phyloP scores from a whole-genome alignment of 1,140 invertebrate genomes.

The Drosophila parabipectinata region DNA sequence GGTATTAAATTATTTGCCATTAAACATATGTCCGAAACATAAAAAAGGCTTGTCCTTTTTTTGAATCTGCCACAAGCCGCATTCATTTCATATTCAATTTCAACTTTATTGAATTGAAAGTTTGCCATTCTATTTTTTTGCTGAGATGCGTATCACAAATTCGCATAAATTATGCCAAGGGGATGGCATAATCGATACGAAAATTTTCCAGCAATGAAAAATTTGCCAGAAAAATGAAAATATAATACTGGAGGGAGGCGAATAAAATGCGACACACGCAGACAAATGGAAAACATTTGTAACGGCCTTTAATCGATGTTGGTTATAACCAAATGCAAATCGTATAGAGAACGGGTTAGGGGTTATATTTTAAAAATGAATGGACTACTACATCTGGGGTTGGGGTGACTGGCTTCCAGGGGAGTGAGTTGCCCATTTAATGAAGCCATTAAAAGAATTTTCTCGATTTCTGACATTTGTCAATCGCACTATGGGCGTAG shows the following conservation, averaged over 20 bases:
- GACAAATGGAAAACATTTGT: conserved; percentile 81
- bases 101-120: conserved; percentile 42
- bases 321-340: conserved; percentile 63
- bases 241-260: neutral
- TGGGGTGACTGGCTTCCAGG: conserved; percentile 12
- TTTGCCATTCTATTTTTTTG: conserved; percentile 20
- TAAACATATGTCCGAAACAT: conserved; percentile 33
- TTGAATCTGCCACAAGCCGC: conserved; percentile 18
- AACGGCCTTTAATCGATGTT: conserved; percentile 78
- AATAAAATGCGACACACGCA: conserved; percentile 59
- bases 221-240: conserved; percentile 49
- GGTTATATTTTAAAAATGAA: conserved; percentile 9
- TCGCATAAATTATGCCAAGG: conserved; percentile 66
- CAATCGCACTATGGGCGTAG: conserved; percentile 63
- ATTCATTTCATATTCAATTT: conserved; percentile 50
- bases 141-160: conserved; percentile 73
- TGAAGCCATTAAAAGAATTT: conserved; percentile 76
- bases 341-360: conserved; percentile 52
- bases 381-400: neutral
- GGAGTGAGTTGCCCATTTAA: conserved; percentile 55
- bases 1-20: conserved; percentile 26
- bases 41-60: conserved; percentile 15
- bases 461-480: conserved; percentile 68
- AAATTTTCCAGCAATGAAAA: conserved; percentile 58
- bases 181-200: conserved; percentile 65